Base-by-base conservation (phyloP, 2,113 vertebrate species). In the Clarias gariepinus region DNA sequence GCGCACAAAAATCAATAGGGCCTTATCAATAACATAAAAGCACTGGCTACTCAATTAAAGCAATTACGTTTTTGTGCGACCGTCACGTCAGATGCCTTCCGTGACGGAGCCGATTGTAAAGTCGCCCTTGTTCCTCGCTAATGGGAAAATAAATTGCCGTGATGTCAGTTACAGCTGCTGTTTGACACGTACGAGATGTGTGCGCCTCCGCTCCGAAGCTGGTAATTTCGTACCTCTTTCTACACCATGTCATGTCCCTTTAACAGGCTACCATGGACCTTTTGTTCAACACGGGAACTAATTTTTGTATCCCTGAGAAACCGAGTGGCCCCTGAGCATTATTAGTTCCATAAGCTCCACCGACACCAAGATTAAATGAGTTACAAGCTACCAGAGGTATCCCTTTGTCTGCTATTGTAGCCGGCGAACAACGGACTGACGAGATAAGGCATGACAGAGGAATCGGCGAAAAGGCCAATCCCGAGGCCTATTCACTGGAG, bases 121-220 rank as follows among this genome's bases (percentile, higher is more conserved):
- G 60, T 86, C 58, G 81, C 74, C 85, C 74, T 83, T 87, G 83
- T 76, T 82, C 28, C 69, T 47, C 25, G 25, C 88, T 91, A 91
- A 89, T 90, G 90, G 87, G 84, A 91, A 91, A 91, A 89, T 89
- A 91, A 91, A 90, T 90, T 87, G 83, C 68, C 1, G 68, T 73
- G 83, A 88, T 87, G 86, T 85, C 86, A 33, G 86, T 64, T 77
- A 77, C 69, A 7, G 57, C 36, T 8, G 47, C 4, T 30, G 33
- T 69, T 68, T 88, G 79, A 82, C 69, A 79, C 77, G 55, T 74
- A 82, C 30, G 4, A n/a, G 69, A 78, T 64, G 88, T 80, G 63
- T 57, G 87, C 63, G 47, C 53, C 77, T 41, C 69, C 11, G 41
- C 16, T 52, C 63, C 28, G 8, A 79, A 79, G 81, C 63, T 85